Evolutionary conservation across 2,888 invertebrate species (phyloP).

Genomic region (Coelogynopora nodosa): DNA sequence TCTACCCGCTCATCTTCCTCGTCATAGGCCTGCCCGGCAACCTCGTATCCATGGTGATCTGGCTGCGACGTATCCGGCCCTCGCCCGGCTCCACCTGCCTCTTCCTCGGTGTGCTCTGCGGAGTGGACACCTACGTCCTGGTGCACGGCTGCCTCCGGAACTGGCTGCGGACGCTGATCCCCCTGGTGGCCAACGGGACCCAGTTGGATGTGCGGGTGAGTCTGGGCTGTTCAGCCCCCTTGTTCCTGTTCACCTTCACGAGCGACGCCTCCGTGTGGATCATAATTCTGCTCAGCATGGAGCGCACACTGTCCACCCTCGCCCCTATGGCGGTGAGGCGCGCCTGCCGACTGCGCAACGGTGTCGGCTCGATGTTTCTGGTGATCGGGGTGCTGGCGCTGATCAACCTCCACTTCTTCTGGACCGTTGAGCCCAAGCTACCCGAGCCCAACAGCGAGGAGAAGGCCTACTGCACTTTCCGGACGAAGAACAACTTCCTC

Average conservation of each 20-base stretch:
- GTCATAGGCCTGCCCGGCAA: conserved; percentile 44
- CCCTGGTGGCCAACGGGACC: not conserved
- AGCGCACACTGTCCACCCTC: conserved; percentile 40
- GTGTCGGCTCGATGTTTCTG: conserved; percentile 35
- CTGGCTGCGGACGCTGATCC: conserved; percentile 39
- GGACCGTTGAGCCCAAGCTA: not conserved
- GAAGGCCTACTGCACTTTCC: conserved; percentile 11
- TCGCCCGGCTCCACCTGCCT: conserved; percentile 44
- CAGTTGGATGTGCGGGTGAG: conserved; percentile 38
- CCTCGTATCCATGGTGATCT: conserved; percentile 44
- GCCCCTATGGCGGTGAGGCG: conserved; percentile 36
- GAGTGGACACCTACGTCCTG: conserved; percentile 44
- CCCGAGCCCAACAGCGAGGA: not conserved
- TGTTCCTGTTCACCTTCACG: conserved; percentile 44
- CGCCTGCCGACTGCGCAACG: conserved; percentile 41
- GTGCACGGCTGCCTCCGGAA: conserved; percentile 45
- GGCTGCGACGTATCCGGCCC: conserved; percentile 42
- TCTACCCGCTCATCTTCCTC: conserved; percentile 43
- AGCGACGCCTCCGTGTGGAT: conserved; percentile 45
- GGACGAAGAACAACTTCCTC: not conserved
- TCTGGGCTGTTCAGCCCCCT: conserved; percentile 36
- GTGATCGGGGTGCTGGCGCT: not conserved
- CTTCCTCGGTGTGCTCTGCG: conserved; percentile 45
- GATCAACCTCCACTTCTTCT: conserved; percentile 34
- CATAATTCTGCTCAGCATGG: conserved; percentile 44